Conservation (phyloP, 2,888 invertebrate species). For the Hemicrepidius hirtus region DNA sequence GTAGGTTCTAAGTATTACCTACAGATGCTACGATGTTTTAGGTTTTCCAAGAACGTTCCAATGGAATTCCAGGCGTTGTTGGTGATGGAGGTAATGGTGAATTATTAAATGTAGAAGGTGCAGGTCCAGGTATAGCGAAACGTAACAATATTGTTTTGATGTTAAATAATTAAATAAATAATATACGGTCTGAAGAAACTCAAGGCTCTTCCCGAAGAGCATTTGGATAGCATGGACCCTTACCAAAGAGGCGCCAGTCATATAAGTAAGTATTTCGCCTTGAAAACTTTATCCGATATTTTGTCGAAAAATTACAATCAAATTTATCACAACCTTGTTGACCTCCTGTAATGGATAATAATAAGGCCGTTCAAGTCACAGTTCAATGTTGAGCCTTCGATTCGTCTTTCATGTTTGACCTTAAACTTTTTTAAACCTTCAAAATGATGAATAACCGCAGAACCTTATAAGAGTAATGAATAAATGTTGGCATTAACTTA, state of each 20-base stretch:
- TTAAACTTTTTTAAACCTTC: slow-evolving; percentile 42
- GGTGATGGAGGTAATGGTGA: too few relatives aligned
- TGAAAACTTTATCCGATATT: not conserved
- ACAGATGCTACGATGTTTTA: too few relatives aligned
- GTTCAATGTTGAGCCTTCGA: slow-evolving; percentile 33
- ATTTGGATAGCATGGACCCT: slow-evolving; percentile 81
- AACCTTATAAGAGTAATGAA: not conserved
- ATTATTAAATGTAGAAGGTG: too few relatives aligned
- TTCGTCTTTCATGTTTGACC: slow-evolving; percentile 18
- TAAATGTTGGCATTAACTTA: slow-evolving; percentile 15
- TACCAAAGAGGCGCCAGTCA: slow-evolving; percentile 80
- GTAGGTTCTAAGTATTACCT: too few relatives aligned
- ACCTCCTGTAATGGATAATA: slow-evolving; percentile 8
- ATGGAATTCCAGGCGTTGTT: too few relatives aligned
- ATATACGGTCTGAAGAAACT: slow-evolving; percentile 79
- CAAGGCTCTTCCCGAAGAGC: slow-evolving; percentile 78
- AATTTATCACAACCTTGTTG: slow-evolving; percentile 21
- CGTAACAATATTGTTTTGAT: too few relatives aligned
- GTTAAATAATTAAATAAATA: too few relatives aligned
- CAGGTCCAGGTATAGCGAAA: too few relatives aligned
- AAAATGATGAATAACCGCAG: slow-evolving; percentile 3
- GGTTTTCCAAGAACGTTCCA: too few relatives aligned
- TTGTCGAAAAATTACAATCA: not conserved
- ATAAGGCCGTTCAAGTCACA: slow-evolving; percentile 12
- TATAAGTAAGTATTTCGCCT: slow-evolving; percentile 76